Conservation (phyloP, 2,797 vertebrate genomes). For the Lacerta agilis region DNA sequence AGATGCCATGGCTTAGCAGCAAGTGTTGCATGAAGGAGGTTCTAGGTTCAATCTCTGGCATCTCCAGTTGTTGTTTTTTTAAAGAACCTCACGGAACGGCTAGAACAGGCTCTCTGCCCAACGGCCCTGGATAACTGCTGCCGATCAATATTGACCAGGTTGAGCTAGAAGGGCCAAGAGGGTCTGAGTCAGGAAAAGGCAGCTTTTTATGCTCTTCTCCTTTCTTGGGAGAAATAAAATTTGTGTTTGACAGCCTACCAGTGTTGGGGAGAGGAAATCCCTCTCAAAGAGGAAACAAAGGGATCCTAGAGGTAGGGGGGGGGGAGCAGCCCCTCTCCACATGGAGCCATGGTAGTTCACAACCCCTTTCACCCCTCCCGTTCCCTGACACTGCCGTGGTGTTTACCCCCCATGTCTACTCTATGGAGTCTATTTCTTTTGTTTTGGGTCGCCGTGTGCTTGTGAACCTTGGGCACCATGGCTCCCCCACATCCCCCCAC, state of each 20-base stretch:
- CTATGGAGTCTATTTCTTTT: constrained; percentile 50
- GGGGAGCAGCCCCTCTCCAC: constrained; percentile 14
- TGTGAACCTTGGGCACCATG: constrained; percentile 18
- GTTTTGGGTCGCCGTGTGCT: constrained; percentile 32
- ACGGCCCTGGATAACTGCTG: background rate
- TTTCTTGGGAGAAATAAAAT: background rate
- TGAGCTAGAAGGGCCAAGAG: background rate
- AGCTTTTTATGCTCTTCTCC: background rate
- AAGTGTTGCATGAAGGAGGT: background rate
- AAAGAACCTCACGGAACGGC: background rate
- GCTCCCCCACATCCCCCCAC: background rate
- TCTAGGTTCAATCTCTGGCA: background rate
- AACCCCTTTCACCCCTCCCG: constrained; percentile 54
- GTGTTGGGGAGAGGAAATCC: background rate
- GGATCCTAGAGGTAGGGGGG: constrained; percentile 3
- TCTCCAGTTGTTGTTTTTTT: background rate
- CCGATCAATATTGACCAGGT: background rate
- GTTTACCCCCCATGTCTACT: constrained; percentile 55
- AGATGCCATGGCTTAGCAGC: background rate
- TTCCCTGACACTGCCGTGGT: constrained; percentile 65
- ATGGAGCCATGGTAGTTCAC: constrained; percentile 40
- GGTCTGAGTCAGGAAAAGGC: background rate
- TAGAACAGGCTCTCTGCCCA: background rate
- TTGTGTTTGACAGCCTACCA: background rate
- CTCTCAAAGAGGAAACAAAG: background rate